Conservation (phyloP, 2,797 vertebrate genomes). For the Karalla daura region DNA sequence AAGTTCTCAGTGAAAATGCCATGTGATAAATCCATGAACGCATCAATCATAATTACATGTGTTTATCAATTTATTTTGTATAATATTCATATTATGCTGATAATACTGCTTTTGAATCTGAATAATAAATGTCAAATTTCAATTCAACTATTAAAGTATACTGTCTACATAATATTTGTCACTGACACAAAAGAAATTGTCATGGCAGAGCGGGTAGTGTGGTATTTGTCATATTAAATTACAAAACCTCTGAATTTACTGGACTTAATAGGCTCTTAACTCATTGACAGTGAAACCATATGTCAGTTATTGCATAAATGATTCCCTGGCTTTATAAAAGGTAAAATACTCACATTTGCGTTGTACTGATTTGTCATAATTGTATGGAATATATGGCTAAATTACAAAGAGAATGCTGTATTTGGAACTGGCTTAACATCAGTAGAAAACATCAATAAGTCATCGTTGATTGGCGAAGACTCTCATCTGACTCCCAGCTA, state of each 20-base stretch:
- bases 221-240: not conserved
- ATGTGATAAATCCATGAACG: too few species aligned
- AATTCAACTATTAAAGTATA: too few species aligned
- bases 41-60: too few species aligned
- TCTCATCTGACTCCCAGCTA: conserved; percentile 29
- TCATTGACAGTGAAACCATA: not conserved
- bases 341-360: not conserved
- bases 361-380: not conserved
- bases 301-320: not conserved
- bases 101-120: too few species aligned
- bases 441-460: conserved; percentile 42
- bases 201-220: too few species aligned
- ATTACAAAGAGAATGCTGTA: conserved; percentile 28
- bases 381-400: not conserved
- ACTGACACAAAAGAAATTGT: too few species aligned
- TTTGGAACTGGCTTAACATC: conserved; percentile 21
- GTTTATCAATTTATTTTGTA: too few species aligned
- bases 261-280: not conserved
- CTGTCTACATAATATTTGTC: too few species aligned
- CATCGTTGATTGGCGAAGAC: conserved; percentile 25
- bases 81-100: too few species aligned
- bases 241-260: not conserved
- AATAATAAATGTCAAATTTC: too few species aligned
- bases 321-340: not conserved
- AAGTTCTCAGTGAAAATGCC: too few species aligned